Conservation (phyloP, 2,797 vertebrate species). For the Channallabes apus region DNA sequence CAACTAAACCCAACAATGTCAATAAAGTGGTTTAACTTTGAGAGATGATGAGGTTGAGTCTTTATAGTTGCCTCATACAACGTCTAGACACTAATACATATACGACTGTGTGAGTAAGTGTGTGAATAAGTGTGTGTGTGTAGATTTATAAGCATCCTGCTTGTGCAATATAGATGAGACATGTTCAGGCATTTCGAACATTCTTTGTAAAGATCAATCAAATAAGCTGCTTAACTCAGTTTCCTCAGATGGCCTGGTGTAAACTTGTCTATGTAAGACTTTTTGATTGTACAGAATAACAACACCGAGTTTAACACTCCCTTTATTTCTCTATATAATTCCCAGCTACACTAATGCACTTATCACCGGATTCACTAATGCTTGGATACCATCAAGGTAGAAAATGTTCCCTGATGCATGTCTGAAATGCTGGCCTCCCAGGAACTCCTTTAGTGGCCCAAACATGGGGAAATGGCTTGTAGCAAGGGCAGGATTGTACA, state of each 20-base stretch:
- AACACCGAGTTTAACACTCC: too few species aligned
- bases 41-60: not conserved
- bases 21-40: not conserved
- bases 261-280: not conserved
- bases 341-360: too few species aligned
- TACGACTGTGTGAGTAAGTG: not conserved
- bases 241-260: not conserved
- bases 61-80: not conserved
- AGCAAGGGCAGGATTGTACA: too few species aligned
- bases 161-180: not conserved
- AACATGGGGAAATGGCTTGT: too few species aligned
- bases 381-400: too few species aligned
- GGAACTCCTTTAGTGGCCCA: too few species aligned
- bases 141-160: not conserved
- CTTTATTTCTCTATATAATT: too few species aligned
- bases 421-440: too few species aligned
- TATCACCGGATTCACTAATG: too few species aligned
- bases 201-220: not conserved
- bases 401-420: too few species aligned
- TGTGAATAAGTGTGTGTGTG: not conserved
- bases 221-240: too few species aligned
- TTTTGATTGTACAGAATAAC: too few species aligned
- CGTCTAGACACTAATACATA: not conserved
- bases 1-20: not conserved
- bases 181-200: not conserved